Conservation (phyloP, 2,797 vertebrate genomes). For the Halcyon badia region DNA sequence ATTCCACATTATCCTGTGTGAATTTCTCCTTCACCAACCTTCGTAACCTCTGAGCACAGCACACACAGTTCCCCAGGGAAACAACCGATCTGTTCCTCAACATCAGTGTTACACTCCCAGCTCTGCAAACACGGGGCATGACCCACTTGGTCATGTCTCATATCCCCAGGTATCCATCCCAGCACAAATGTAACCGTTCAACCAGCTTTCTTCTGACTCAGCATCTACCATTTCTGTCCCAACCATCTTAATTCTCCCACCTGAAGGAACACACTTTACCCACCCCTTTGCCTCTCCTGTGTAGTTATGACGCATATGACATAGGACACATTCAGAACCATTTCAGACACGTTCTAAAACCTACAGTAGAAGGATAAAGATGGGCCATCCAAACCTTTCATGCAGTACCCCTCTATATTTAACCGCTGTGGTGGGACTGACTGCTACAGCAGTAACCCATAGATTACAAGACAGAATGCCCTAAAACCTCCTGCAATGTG, state of each 20-base stretch:
- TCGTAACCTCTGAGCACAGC: not conserved
- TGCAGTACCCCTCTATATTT: not conserved
- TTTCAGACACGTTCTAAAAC: not conserved
- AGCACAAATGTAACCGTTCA: rapidly evolving
- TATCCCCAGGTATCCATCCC: not conserved
- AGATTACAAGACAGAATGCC: not conserved
- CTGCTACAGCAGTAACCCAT: not conserved
- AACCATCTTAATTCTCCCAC: not conserved
- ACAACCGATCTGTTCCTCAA: rapidly evolving
- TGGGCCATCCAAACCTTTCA: not conserved
- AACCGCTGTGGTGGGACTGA: rapidly evolving
- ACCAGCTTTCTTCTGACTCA: not conserved
- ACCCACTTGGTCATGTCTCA: not conserved
- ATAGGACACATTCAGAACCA: not conserved
- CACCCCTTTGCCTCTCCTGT: not conserved
- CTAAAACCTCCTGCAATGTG: not conserved
- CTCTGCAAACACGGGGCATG: not conserved
- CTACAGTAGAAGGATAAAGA: not conserved
- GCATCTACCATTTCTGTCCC: not conserved
- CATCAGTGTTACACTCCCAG: too few species aligned
- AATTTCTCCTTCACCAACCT: not conserved
- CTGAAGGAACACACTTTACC: rapidly evolving
- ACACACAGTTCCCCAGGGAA: rapidly evolving
- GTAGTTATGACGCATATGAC: not conserved
- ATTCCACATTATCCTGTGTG: not conserved